A percentile compares a stretch with the other conserved stretches of the same genome.
Conservation (phyloP, 2,888 invertebrate genomes). For the Polymixis flavicincta region DNA sequence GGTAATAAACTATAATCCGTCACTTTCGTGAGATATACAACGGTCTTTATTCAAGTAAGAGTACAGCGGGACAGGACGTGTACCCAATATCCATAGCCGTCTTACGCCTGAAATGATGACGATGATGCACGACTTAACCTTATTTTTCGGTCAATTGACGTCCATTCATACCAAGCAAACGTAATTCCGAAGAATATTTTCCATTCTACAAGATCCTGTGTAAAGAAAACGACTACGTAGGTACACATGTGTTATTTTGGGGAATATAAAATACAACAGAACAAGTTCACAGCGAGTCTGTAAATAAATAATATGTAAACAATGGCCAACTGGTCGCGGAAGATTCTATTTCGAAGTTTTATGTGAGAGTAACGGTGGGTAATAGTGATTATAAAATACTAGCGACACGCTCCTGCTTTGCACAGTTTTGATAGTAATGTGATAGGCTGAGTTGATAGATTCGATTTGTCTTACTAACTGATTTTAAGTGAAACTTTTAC, state of each 20-base stretch:
- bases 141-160: too few species aligned
- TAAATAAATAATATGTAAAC: constrained; percentile 63
- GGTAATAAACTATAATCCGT: too few species aligned
- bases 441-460: too few species aligned
- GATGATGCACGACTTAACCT: not conserved
- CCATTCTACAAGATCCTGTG: not conserved
- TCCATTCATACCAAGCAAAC: not conserved
- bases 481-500: not conserved
- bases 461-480: not conserved
- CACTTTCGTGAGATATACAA: not conserved
- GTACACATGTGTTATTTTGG: constrained; percentile 53
- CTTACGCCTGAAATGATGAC: not conserved
- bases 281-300: constrained; percentile 59
- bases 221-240: not conserved
- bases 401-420: too few species aligned
- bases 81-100: too few species aligned
- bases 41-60: too few species aligned
- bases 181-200: not conserved
- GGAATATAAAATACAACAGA: constrained; percentile 56
- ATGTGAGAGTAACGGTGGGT: constrained; percentile 25
- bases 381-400: not conserved
- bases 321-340: constrained; percentile 51
- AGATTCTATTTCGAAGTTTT: constrained; percentile 59
- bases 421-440: too few species aligned
- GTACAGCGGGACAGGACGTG: too few species aligned